Base-by-base conservation (phyloP, 37 sponge, comb jelly and placozoan genomes). In the Ephydatia muelleri region DNA sequence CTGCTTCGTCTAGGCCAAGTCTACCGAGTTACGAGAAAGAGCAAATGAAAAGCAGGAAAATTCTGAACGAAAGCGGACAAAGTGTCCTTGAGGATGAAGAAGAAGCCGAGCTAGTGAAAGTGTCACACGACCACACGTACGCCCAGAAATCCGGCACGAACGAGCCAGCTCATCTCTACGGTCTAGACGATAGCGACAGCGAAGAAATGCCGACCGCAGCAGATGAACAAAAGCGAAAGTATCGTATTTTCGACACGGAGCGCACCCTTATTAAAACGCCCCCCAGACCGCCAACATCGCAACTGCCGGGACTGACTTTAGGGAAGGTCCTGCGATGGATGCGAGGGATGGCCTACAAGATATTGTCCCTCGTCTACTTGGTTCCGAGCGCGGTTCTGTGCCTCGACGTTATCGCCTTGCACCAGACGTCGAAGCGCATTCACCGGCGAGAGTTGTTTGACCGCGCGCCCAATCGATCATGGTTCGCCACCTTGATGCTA, bases 41-140 rank as follows among this genome's bases (percentile, higher is more conserved):
- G 23, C 37, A 26, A 57, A 27, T 32, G 35, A 9, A 49, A 30
- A 48, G 22, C 36, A 12, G 0, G 12, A 29, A 76, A 4, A 83
- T 92, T 29, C 49, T 92, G 30, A 79, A 92, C 79, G 93, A 92
- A 71, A 92, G 93, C 82, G 93, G 93, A 13, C 93, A 92, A 29
- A 85, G 85, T 81, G 90, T 90, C 16, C 90, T 85, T 32, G 68
- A 68, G 6, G 78, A 43, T 2, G 77, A 78, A 27, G 77, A 65
- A n/a, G 77, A 67, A 21, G 27, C 29, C 22, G 74, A 31, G 31
- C 2, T 33, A 2, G 2, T 14, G 19, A 26, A 27, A 1, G 72
- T 13, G 26, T 35, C 26, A 43, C 72, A 27, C 72, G 31, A 33
- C 72, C 29, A 32, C 34, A 26, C 74, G 34, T 32, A 73, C 33